These are phyloP conservation scores for Podarcis muralis DNA, from an alignment of 2,113 vertebrate species.

Conservation along the genomic window DNA sequence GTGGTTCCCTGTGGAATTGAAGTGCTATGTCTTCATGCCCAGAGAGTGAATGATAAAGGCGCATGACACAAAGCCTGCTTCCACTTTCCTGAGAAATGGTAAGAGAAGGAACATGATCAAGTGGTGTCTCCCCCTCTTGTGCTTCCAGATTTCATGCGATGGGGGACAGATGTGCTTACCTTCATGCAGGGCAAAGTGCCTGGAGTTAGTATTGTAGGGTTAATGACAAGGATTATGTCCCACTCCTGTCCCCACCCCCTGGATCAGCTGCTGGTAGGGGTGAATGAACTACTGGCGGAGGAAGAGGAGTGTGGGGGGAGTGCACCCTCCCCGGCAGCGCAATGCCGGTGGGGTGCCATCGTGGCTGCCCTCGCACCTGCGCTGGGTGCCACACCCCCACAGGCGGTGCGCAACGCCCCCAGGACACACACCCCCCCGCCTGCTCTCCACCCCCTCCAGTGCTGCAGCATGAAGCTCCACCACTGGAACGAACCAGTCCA, in stretches of 20 bases:
- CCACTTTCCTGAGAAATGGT: neutral
- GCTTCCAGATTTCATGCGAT: neutral
- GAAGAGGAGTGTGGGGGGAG: too few species aligned
- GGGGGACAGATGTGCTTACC: neutral
- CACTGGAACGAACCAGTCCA: too few species aligned
- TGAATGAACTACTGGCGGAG: too few species aligned
- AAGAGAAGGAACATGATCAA: neutral
- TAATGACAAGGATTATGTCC: neutral
- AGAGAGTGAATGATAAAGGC: neutral
- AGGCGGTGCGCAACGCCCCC: too few species aligned
- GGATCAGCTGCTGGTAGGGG: neutral
- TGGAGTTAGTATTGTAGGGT: neutral
- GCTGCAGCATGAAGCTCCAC: too few species aligned
- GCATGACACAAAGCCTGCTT: neutral
- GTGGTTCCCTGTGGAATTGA: neutral
- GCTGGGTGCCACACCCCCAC: too few species aligned
- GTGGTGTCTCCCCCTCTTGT: neutral
- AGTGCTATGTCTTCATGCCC: neutral
- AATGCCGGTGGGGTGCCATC: too few species aligned
- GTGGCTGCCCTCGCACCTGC: accelerated
- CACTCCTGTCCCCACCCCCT: neutral
- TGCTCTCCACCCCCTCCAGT: too few species aligned
- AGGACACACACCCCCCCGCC: too few species aligned
- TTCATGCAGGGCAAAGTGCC: neutral
- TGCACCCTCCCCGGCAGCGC: too few species aligned